Conservation (phyloP, 2,888 invertebrate species). For the Eupithecia dodoneata region DNA sequence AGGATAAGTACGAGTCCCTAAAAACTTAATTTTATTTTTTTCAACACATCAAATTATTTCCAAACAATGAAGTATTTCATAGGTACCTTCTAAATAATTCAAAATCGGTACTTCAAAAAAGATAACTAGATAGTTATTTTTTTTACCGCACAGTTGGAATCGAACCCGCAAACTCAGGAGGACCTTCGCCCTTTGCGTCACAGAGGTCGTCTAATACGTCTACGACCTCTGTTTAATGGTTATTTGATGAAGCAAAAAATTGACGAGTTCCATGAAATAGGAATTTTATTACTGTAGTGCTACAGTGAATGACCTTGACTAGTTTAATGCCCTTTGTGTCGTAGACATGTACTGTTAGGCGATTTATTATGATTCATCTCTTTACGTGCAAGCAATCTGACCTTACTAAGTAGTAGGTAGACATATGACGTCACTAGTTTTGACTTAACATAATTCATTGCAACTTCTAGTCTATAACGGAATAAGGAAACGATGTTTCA, state of each 20-base stretch:
- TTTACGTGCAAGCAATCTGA: background rate
- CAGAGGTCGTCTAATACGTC: background rate
- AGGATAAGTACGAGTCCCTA: no score
- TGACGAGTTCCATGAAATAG: background rate
- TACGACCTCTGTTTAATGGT: slow-evolving; percentile 3
- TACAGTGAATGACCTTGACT: background rate
- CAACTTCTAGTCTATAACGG: background rate
- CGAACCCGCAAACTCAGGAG: background rate
- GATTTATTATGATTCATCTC: background rate
- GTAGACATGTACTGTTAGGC: background rate
- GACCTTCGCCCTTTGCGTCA: background rate
- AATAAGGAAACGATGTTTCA: background rate
- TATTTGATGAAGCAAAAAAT: background rate
- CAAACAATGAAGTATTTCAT: no score
- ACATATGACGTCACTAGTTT: no score
- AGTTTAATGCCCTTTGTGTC: slow-evolving; percentile 13
- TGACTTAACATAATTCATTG: no score
- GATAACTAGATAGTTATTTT: no score
- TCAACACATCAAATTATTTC: no score
- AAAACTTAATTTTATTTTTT: no score
- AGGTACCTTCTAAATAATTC: no score
- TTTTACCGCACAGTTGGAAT: background rate
- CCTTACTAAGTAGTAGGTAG: background rate
- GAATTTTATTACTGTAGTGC: background rate
- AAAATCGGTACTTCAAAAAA: no score